Percentiles rank a stretch among this genome's conserved stretches.
Conservation (phyloP, 92 coral and sea anemone species). For the Montipora capitata region DNA sequence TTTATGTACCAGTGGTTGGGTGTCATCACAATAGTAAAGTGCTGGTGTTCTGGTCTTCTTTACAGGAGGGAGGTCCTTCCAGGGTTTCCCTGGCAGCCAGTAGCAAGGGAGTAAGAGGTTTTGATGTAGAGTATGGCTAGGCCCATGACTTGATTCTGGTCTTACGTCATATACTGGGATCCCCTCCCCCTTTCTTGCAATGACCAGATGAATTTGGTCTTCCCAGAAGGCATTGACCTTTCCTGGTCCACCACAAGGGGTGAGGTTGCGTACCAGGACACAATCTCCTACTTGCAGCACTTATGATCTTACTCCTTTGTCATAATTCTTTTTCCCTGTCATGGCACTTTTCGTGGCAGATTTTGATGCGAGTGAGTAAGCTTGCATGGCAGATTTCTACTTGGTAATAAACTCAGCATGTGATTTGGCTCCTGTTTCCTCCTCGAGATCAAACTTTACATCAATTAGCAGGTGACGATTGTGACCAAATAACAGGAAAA, state of each 20-base stretch:
- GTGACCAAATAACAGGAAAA: slow-evolving; percentile 57
- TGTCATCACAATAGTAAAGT: too few relatives aligned
- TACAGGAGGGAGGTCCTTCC: slow-evolving; percentile 20
- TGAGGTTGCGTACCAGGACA: slow-evolving; percentile 61
- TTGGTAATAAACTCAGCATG: slow-evolving; percentile 55
- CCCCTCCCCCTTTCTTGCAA: slow-evolving; percentile 41
- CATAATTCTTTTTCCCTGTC: slow-evolving; percentile 44
- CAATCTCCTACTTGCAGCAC: slow-evolving; percentile 57
- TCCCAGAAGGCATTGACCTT: slow-evolving; percentile 17
- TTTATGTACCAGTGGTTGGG: too few relatives aligned
- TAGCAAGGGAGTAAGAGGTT: slow-evolving; percentile 66
- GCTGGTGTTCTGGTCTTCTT: not conserved
- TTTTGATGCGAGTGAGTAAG: slow-evolving; percentile 42
- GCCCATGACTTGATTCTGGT: slow-evolving; percentile 34
- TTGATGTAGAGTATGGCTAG: slow-evolving; percentile 50
- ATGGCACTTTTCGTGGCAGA: slow-evolving; percentile 36
- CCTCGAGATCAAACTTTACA: slow-evolving; percentile 23
- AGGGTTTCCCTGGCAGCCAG: slow-evolving; percentile 37
- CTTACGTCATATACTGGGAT: slow-evolving; percentile 44
- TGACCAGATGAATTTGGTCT: slow-evolving; percentile 38
- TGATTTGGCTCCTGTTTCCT: slow-evolving; percentile 26
- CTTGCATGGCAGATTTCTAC: slow-evolving; percentile 54
- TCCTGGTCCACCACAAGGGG: slow-evolving; percentile 66
- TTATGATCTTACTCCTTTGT: slow-evolving; percentile 42
- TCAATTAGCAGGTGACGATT: slow-evolving; percentile 56